These are phyloP conservation scores for Labeo rohita DNA, from an alignment of 2,113 vertebrate genomes.

Conservation along the genomic window DNA sequence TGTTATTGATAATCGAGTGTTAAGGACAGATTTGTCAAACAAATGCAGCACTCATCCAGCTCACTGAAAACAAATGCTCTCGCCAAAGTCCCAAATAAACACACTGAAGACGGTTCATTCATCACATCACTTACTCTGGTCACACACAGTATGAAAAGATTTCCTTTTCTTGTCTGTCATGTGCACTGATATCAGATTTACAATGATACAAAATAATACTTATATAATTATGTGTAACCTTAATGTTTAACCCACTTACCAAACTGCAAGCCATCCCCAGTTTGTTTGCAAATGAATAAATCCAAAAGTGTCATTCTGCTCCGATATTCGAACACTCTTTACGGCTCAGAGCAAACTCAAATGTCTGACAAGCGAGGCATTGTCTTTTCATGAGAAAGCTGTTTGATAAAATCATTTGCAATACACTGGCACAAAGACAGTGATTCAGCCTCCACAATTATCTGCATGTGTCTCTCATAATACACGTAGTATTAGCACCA, in stretches of 20 bases:
- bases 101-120: not conserved
- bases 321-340: not conserved
- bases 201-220: not conserved
- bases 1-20: not conserved
- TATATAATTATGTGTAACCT: not conserved
- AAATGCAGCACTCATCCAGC: not conserved
- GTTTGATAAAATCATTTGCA: slow-evolving; percentile 69
- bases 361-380: slow-evolving; percentile 64
- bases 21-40: not conserved
- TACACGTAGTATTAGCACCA: not conserved
- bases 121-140: not conserved
- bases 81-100: not conserved
- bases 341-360: slow-evolving; percentile 48
- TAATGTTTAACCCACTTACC: not conserved
- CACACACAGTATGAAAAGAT: not conserved
- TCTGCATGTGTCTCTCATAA: not conserved
- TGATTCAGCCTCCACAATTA: slow-evolving; percentile 65
- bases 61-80: not conserved
- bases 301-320: not conserved
- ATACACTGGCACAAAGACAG: slow-evolving; percentile 68
- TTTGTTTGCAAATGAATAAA: not conserved
- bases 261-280: not conserved
- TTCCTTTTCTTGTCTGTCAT: not conserved
- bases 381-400: slow-evolving; percentile 66
- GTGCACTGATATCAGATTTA: not conserved